These are phyloP conservation scores for Drosophila varians DNA, from an alignment of 1,140 invertebrate genomes.

Conservation along the genomic window DNA sequence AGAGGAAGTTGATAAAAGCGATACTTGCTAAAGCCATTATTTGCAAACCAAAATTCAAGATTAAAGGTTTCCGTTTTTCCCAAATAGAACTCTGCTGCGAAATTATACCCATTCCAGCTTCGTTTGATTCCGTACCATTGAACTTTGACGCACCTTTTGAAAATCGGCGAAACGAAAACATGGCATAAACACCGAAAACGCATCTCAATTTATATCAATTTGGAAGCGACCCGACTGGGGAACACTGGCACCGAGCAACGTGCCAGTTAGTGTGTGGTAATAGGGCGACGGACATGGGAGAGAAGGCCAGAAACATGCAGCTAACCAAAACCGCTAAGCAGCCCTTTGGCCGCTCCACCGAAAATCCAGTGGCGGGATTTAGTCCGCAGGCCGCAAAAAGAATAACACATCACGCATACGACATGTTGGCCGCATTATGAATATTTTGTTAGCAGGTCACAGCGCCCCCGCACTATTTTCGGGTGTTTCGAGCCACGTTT, in stretches of 20 bases:
- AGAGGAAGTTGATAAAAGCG: neutral
- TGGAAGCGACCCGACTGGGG: conserved; percentile 19
- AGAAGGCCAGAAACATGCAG: conserved; percentile 19
- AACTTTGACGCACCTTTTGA: neutral
- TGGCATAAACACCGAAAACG: conserved; percentile 61
- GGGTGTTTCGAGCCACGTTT: neutral
- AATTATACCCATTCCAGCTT: neutral
- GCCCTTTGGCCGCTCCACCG: conserved; percentile 13
- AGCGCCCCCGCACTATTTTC: neutral
- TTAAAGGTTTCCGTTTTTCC: neutral
- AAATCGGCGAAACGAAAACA: neutral
- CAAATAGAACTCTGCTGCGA: neutral
- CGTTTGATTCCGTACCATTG: neutral
- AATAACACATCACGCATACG: conserved; percentile 77
- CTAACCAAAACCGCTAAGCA: conserved; percentile 64
- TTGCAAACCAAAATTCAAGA: neutral
- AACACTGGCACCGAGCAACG: neutral
- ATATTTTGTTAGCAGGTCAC: conserved; percentile 61
- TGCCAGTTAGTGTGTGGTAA: conserved; percentile 33
- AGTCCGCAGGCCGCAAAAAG: conserved; percentile 55
- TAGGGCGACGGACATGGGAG: conserved; percentile 40
- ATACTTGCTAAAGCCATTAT: neutral
- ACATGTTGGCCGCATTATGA: conserved; percentile 80
- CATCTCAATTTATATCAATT: conserved; percentile 77
- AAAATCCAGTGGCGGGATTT: conserved; percentile 34